These are phyloP conservation scores for Anguilla rostrata DNA, from an alignment of 2,113 vertebrate genomes.

Conservation along the genomic window DNA sequence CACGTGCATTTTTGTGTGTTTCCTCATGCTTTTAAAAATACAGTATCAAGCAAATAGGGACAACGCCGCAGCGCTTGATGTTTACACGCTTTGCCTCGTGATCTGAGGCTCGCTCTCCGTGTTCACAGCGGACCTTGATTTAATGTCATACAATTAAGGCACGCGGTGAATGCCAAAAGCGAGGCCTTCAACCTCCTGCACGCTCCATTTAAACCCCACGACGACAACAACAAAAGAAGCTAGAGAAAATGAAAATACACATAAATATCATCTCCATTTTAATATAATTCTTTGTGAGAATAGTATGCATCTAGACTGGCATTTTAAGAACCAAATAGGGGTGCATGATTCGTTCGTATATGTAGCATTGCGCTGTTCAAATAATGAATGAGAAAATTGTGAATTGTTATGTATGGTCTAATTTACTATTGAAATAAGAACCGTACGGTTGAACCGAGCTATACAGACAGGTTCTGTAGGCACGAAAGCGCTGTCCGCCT, in stretches of 20 bases:
- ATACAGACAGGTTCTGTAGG: slow-evolving; percentile 5
- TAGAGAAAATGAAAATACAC: not conserved
- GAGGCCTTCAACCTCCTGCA: slow-evolving; percentile 80
- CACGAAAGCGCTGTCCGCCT: slow-evolving; percentile 67
- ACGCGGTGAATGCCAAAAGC: slow-evolving; percentile 98
- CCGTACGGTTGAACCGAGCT: not conserved
- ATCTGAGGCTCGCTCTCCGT: slow-evolving; percentile 90
- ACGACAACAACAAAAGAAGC: slow-evolving; percentile 9
- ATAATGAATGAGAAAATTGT: not conserved
- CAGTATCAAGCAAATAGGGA: not conserved
- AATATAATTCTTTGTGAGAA: slow-evolving; percentile 32
- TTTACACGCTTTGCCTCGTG: not conserved
- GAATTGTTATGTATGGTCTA: not conserved
- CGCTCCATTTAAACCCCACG: slow-evolving; percentile 22
- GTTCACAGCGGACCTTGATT: slow-evolving; percentile 99
- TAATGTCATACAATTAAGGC: slow-evolving; percentile 99
- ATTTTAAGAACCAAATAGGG: slow-evolving; percentile 6
- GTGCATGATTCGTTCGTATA: not conserved
- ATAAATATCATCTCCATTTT: not conserved
- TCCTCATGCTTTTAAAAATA: not conserved
- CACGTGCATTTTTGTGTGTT: not conserved
- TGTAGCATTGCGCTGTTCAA: not conserved
- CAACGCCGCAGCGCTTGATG: not conserved
- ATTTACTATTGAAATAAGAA: not conserved
- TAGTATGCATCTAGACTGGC: slow-evolving; percentile 25